These are phyloP conservation scores for Mormyrus hasselquistii DNA, from an alignment of 2,797 vertebrate species.

Conservation along the genomic window DNA sequence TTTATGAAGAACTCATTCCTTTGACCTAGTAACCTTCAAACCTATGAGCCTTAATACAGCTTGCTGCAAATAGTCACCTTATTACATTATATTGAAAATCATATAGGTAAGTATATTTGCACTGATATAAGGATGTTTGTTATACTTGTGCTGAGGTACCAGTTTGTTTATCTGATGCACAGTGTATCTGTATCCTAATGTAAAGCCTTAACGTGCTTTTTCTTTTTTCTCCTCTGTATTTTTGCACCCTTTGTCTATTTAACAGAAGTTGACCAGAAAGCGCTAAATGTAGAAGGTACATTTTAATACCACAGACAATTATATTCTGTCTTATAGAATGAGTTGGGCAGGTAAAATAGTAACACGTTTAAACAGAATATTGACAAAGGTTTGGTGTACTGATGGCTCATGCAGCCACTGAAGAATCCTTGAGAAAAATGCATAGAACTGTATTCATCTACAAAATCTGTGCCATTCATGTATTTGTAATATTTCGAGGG, in stretches of 20 bases:
- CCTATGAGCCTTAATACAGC: conserved; percentile 15
- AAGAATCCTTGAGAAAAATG: background rate
- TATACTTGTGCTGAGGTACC: conserved; percentile 14
- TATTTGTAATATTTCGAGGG: background rate
- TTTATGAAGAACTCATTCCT: background rate
- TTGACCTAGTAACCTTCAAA: background rate
- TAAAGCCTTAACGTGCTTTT: conserved; percentile 13
- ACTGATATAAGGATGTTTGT: background rate
- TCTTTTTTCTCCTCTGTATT: conserved; percentile 14
- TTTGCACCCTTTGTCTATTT: conserved; percentile 22
- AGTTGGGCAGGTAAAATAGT: background rate
- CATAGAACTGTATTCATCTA: background rate
- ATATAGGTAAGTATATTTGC: background rate
- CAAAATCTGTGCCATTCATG: background rate
- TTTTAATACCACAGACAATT: background rate
- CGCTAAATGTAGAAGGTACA: conserved; percentile 30
- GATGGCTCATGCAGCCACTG: background rate
- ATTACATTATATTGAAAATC: background rate
- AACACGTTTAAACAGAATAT: background rate
- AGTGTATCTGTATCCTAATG: background rate
- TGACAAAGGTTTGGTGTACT: background rate
- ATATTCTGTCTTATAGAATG: conserved; percentile 25
- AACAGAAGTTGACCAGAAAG: conserved; percentile 27
- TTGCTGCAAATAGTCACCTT: conserved; percentile 10
- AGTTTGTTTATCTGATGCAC: background rate